These are phyloP conservation scores for Neosilurus mollespiculum DNA, from an alignment of 2,797 vertebrate species.

Conservation along the genomic window DNA sequence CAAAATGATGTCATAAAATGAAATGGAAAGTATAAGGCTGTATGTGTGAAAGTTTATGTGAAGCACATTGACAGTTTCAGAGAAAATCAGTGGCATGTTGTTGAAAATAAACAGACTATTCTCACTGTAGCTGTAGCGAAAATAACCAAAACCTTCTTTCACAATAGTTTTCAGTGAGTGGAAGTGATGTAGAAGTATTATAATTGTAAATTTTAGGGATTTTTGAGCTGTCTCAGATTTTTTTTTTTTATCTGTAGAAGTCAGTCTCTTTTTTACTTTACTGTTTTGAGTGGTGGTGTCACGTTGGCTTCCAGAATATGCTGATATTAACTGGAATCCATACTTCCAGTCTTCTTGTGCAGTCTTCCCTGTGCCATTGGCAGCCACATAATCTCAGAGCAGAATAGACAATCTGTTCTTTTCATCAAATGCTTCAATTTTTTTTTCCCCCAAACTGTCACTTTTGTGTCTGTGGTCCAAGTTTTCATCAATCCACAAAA, in stretches of 20 bases:
- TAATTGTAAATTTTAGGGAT: not conserved
- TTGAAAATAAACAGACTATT: not conserved
- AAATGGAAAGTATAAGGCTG: not conserved
- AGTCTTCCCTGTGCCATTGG: not conserved
- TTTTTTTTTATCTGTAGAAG: not conserved
- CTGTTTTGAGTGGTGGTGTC: not conserved
- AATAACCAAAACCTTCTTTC: not conserved
- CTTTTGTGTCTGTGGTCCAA: not conserved
- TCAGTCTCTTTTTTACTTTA: not conserved
- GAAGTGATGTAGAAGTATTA: not conserved
- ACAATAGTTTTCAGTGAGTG: not conserved
- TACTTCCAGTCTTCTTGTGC: not conserved
- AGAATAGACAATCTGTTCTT: not conserved
- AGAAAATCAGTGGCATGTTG: not conserved
- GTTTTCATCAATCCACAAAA: not conserved
- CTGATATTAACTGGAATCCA: not conserved
- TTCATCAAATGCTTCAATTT: not conserved
- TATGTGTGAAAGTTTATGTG: slow-evolving; percentile 7
- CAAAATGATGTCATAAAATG: not conserved
- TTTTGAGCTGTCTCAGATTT: not conserved
- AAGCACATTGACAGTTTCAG: not conserved
- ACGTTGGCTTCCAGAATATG: not conserved
- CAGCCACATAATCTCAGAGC: not conserved
- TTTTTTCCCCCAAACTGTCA: not conserved
- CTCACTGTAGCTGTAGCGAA: not conserved